Evolutionary conservation across 2,888 invertebrate genomes (phyloP).

Genomic region (Hybos culiciformis): DNA sequence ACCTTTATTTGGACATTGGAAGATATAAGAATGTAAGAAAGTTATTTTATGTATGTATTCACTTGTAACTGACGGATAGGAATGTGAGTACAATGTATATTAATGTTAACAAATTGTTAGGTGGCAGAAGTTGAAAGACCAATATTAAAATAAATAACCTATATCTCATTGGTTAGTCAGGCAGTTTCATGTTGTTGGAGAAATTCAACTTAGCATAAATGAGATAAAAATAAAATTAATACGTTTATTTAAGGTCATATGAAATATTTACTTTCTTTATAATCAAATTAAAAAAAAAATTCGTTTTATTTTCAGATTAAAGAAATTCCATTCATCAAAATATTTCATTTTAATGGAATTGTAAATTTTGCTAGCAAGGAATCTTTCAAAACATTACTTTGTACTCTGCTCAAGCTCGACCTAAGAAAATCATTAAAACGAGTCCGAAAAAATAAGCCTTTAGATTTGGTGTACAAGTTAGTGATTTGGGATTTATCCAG

Average conservation of each 20-base stretch:
- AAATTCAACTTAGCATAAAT: constrained; percentile 48
- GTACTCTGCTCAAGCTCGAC: constrained; percentile 14
- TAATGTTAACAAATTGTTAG: neutral
- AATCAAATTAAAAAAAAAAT: neutral
- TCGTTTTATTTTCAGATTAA: constrained; percentile 34
- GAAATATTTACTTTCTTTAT: neutral
- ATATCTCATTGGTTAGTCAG: neutral
- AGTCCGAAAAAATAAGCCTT: no score
- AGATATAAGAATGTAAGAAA: constrained; percentile 50
- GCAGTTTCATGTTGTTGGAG: neutral
- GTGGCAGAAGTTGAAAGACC: neutral
- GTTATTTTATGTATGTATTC: neutral
- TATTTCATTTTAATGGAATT: constrained; percentile 48
- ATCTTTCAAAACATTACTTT: constrained; percentile 39
- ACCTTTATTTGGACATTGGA: constrained; percentile 58
- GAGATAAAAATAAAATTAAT: constrained; percentile 46
- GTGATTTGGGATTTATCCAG: constrained; percentile 46
- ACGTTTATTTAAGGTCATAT: constrained; percentile 19
- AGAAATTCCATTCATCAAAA: constrained; percentile 44
- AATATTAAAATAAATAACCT: neutral
- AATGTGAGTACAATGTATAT: no score
- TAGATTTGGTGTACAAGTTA: no score
- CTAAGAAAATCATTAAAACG: no score
- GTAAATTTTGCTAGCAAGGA: constrained; percentile 52
- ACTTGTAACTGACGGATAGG: no score